Conservation (phyloP, 2,113 vertebrate genomes). For the Scytalopus superciliaris region DNA sequence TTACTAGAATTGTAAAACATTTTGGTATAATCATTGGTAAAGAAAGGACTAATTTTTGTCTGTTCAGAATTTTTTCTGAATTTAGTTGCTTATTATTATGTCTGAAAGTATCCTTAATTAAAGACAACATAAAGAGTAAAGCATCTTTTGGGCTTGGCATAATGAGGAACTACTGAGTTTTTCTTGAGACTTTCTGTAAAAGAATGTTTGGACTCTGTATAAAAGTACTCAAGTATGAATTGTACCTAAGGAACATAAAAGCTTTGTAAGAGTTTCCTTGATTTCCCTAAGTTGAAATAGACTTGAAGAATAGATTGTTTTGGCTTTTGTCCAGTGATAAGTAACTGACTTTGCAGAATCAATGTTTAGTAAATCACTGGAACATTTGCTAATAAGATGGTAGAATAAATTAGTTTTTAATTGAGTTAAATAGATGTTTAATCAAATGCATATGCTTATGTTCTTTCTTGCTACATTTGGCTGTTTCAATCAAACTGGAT, state of each 20-base stretch:
- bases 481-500: background rate
- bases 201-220: background rate
- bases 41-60: background rate
- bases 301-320: background rate
- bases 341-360: background rate
- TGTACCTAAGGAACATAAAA: background rate
- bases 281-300: background rate
- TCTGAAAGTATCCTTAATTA: background rate
- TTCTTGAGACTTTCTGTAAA: background rate
- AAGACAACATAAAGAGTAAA: background rate
- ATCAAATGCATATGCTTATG: background rate
- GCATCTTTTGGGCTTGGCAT: background rate
- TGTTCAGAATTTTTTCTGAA: background rate
- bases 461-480: background rate
- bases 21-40: background rate
- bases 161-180: background rate
- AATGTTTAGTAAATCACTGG: background rate
- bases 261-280: background rate
- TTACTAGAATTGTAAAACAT: background rate
- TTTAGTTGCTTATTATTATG: background rate
- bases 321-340: background rate
- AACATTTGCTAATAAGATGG: background rate
- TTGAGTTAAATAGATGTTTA: background rate
- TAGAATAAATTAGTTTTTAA: conserved; percentile 4
- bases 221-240: background rate